Base-by-base conservation (phyloP, 2,888 invertebrate species). In the Ernsta delagoae region DNA sequence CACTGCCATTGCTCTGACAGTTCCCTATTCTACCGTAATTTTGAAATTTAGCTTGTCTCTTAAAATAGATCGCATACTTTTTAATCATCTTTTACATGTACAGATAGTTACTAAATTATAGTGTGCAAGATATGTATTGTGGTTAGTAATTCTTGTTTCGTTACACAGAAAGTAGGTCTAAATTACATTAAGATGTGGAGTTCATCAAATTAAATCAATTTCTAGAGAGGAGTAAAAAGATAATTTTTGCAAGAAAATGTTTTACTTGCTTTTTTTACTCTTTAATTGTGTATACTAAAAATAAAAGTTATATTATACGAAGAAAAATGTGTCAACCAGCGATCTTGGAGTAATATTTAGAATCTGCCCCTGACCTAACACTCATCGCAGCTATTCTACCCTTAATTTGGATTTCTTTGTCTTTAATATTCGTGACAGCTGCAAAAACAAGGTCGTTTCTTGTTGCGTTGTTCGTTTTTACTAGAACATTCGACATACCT, bases 341-440 rank as follows among this genome's bases (percentile, higher is more conserved):
- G 7, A 12, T 16, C 16, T 11, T 11, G 11, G n/a, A 56, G 56
- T 4, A 11, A 11, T 56, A 56, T 24, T 56, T 24, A 24, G 24
- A 53, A 43, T 41, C 24, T 34, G n/a, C 16, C 66, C 60, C 54
- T 67, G 60, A 56, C 66, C 60, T 50, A 12, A 8, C 7, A 61
- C 66, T 67, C 66, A 54, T 36, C 60, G 60, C 6, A n/a, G 65
- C 45, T 65, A 59, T 24, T 54, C 45, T 36, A 53, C 66, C 54
- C 66, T 67, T 67, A 61, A 41, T 67, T 67, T 67, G 16, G 60
- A 53, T 54, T 66, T 67, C 66, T 67, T 67, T 67, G 66, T 67
- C 66, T 56, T 54, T 54, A 61, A 60, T 43, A 67, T 67, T 67
- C 66, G 60, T 61, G 66, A 53, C 66, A 67, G 60, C 45, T 63